These are phyloP conservation scores for Babylonia areolata DNA, from an alignment of 1,140 invertebrate species.

Conservation along the genomic window DNA sequence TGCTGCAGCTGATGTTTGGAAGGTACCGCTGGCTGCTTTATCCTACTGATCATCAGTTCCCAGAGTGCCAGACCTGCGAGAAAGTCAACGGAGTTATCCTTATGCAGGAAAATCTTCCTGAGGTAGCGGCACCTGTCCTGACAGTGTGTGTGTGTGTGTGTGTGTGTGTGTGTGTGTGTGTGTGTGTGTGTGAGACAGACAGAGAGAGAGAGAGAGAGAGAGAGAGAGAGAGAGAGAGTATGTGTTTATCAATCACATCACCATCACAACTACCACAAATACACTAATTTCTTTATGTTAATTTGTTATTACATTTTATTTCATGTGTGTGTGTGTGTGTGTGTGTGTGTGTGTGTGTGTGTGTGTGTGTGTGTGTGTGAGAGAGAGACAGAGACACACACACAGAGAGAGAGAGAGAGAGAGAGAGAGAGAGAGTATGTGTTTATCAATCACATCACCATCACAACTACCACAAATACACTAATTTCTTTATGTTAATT, in stretches of 20 bases:
- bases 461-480: no score
- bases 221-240: no score
- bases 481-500: no score
- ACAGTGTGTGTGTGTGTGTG: background rate
- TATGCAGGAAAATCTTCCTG: background rate
- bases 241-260: no score
- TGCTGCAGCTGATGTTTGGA: slow-evolving; percentile 34
- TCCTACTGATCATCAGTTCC: slow-evolving; percentile 24
- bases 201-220: no score
- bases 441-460: no score
- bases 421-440: slow-evolving; percentile 12
- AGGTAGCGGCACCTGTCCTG: background rate
- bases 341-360: no score
- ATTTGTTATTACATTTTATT: no score
- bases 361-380: no score
- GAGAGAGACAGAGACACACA: background rate
- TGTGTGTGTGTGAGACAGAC: background rate
- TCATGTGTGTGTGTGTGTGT: no score
- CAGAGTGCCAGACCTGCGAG: background rate
- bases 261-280: no score
- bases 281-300: no score
- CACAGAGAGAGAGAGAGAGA: slow-evolving; percentile 3
- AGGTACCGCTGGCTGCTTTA: slow-evolving; percentile 36
- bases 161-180: background rate
- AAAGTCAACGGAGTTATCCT: slow-evolving; percentile 31